Percentiles rank a stretch among this genome's conserved stretches.
Conservation (phyloP, 2,888 invertebrate genomes). For the Acleris sparsana region DNA sequence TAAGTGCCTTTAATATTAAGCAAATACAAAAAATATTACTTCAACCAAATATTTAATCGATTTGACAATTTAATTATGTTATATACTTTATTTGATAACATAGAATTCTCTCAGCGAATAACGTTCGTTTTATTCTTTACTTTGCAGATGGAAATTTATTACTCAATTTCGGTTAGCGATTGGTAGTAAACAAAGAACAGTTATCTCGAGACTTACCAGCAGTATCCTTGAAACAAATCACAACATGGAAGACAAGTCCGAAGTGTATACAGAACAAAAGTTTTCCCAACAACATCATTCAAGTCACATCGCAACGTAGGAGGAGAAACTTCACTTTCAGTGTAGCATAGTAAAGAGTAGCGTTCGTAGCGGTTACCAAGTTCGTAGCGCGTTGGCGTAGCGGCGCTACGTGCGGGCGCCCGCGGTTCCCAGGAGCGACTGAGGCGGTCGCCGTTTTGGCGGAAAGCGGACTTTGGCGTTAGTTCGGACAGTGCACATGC, state of each 20-base stretch:
- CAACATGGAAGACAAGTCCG: slow-evolving; percentile 81
- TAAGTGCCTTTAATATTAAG: no score
- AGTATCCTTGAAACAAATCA: slow-evolving; percentile 80
- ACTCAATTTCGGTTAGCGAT: slow-evolving; percentile 10
- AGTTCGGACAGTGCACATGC: slow-evolving; percentile 67
- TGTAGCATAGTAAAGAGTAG: slow-evolving; percentile 31
- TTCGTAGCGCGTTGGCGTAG: slow-evolving; percentile 59
- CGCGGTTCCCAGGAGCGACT: slow-evolving; percentile 63
- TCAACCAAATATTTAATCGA: no score
- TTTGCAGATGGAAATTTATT: slow-evolving; percentile 8
- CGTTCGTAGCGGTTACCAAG: slow-evolving; percentile 56
- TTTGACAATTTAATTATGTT: no score
- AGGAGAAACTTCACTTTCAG: slow-evolving; percentile 55
- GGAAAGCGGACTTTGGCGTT: slow-evolving; percentile 44
- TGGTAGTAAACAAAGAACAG: slow-evolving; percentile 18
- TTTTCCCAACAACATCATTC: slow-evolving; percentile 80
- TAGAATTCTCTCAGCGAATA: no score
- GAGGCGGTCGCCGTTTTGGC: slow-evolving; percentile 45
- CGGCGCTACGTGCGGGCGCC: slow-evolving; percentile 63
- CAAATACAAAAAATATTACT: no score
- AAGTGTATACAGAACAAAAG: slow-evolving; percentile 79
- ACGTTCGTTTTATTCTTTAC: slow-evolving; percentile 1
- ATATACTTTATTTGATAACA: no score
- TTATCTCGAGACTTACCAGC: slow-evolving; percentile 63
- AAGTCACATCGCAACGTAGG: slow-evolving; percentile 70